These are phyloP conservation scores for Poecilia gillii DNA, from an alignment of 2,797 vertebrate genomes.

Conservation along the genomic window DNA sequence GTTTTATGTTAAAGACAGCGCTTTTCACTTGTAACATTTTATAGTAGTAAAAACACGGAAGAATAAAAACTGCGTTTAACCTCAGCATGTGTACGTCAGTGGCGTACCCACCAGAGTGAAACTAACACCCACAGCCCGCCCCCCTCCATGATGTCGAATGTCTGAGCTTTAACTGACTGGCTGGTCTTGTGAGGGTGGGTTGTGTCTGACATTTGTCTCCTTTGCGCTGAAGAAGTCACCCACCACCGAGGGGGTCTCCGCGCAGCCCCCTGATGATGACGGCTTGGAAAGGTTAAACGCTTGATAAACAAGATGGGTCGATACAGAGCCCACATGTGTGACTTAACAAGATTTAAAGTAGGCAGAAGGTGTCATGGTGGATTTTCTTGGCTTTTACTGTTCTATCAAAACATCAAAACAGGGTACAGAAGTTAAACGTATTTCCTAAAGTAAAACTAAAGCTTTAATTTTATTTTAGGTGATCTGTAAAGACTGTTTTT, in stretches of 20 bases:
- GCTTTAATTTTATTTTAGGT: neutral
- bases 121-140: conserved; percentile 28
- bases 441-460: neutral
- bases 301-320: neutral
- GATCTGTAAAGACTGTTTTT: neutral
- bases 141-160: neutral
- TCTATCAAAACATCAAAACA: neutral
- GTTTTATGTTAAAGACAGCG: neutral
- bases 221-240: conserved; percentile 25
- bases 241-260: conserved; percentile 52
- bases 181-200: conserved; percentile 43
- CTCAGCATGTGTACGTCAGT: conserved; percentile 14
- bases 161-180: neutral
- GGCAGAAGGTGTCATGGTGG: conserved; percentile 7
- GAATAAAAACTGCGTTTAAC: neutral
- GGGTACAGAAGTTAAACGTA: neutral
- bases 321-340: conserved; percentile 12
- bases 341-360: neutral
- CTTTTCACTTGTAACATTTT: neutral
- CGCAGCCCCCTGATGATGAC: neutral
- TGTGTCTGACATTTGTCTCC: conserved; percentile 48
- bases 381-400: neutral
- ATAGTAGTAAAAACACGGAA: neutral
- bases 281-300: conserved; percentile 27
- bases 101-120: conserved; percentile 43